Base-by-base conservation (phyloP, 2,113 vertebrate species). In the Prochilodus magdalenae region DNA sequence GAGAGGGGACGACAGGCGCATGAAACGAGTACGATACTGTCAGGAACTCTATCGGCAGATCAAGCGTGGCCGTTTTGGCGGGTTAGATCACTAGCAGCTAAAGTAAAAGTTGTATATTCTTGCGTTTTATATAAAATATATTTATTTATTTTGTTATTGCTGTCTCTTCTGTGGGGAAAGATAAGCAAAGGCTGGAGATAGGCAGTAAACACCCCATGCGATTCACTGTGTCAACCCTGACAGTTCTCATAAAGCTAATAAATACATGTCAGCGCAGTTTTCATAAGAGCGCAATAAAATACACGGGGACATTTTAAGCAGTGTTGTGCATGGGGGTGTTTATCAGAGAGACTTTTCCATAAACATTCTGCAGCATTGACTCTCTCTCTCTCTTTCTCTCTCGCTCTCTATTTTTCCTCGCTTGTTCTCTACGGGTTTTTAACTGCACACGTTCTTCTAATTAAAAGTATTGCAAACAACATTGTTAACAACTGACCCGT, bases 161-260 rank as follows among this genome's bases (percentile, higher is more conserved):
- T 8, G 26, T 67, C 26, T 14, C 63, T 67, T 36, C 36, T 33
- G 10, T 7, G 27, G 30, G 16, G 26, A 60, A 53, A 8, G 55
- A 71, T 26, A 69, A 29, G 24, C 20, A 5, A 33, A 33, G 60
- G 24, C 60, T 3, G 55, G 55, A 76, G 49, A 72, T 75, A 36
- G 72, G 26, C 77, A 65, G 73, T 78, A 75, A 79, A 77, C 78
- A 59, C 71, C 66, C 82, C 24, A 63, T 70, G 80, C 73, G 73
- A 78, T 72, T 81, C 26, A 78, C 51, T 13, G 74, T 49, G 62
- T 82, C 76, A 74, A 71, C 72, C 22, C 47, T 75, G 80, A 75
- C 59, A 75, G 63, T 75, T 85, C 65, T 66, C 81, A 82, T 79
- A 75, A 85, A 85, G 57, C 80, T 82, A 73, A 71, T 74, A 82